These are phyloP conservation scores for Aplysina aerophoba DNA, from an alignment of 37 sponge, comb jelly and placozoan genomes.

Conservation along the genomic window DNA sequence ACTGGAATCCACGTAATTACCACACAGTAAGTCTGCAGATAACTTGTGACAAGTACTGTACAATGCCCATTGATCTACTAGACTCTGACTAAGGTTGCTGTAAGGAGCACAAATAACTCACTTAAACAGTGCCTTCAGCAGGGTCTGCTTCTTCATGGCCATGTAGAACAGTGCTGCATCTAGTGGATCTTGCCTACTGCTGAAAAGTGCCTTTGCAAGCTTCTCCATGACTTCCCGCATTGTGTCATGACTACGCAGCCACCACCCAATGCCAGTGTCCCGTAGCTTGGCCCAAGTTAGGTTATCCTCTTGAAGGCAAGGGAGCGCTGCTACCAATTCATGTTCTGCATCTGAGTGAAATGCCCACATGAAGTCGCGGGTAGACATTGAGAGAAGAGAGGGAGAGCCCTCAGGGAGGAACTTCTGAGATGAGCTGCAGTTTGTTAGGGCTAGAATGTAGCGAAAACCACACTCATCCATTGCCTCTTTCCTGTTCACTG, in stretches of 20 bases:
- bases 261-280: slow-evolving; percentile 92
- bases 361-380: slow-evolving; percentile 91
- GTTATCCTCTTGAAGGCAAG: slow-evolving; percentile 72
- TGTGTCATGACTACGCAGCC: slow-evolving; percentile 86
- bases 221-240: slow-evolving; percentile 82
- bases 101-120: slow-evolving; percentile 4
- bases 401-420: slow-evolving; percentile 51
- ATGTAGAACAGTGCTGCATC: slow-evolving; percentile 94
- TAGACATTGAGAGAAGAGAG: slow-evolving; percentile 31
- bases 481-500: slow-evolving; percentile 62
- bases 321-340: slow-evolving; percentile 82
- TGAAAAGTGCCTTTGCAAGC: slow-evolving; percentile 91
- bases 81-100: neutral
- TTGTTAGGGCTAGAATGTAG: slow-evolving; percentile 77
- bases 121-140: slow-evolving; percentile 87
- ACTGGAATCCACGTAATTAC: no score
- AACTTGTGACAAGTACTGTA: no score
- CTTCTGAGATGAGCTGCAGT: slow-evolving; percentile 52
- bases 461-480: slow-evolving; percentile 98
- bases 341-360: slow-evolving; percentile 93
- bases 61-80: no score
- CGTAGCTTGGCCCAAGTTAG: slow-evolving; percentile 83
- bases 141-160: slow-evolving; percentile 94
- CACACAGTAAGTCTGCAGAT: no score
- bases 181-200: slow-evolving; percentile 79